phyloP scores from a whole-genome alignment of 2,113 vertebrate species.

The Ailuropoda melanoleuca region DNA sequence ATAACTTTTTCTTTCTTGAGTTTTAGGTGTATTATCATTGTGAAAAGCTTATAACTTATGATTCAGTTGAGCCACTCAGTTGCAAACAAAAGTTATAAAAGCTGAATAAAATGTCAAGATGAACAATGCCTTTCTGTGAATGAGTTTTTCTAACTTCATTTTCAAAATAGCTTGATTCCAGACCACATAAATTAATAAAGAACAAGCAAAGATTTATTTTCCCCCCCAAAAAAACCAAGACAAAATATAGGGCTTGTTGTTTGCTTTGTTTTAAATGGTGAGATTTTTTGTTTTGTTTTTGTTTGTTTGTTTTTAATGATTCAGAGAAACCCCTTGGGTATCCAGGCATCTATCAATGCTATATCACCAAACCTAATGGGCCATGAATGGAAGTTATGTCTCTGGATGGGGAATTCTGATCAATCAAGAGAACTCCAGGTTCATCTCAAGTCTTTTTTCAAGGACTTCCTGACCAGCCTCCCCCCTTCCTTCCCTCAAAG shows the following conservation, averaged over 20 bases:
- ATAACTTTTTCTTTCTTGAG: not conserved
- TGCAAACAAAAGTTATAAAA: conserved; percentile 48
- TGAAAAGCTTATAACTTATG: conserved; percentile 46
- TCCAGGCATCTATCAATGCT: not conserved
- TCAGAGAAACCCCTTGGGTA: not conserved
- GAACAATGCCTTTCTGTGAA: conserved; percentile 13
- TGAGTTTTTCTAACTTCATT: conserved; percentile 34
- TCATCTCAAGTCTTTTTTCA: not conserved
- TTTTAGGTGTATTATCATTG: conserved; percentile 28
- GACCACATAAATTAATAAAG: not conserved
- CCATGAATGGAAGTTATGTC: not conserved
- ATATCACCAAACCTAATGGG: not conserved
- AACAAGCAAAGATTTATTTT: not conserved
- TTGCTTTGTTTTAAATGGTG: not conserved
- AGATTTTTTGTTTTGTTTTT: not conserved
- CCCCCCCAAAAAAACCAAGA: not conserved
- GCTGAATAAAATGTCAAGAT: conserved; percentile 40
- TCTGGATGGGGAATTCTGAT: not conserved
- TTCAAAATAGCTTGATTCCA: conserved; percentile 30
- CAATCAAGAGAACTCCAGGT: not conserved
- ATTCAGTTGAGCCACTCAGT: not conserved
- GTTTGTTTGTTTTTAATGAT: not conserved
- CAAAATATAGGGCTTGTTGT: not conserved
- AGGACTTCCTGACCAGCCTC: not conserved
- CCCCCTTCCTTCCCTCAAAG: not conserved